Evolutionary conservation across 1,140 invertebrate species (phyloP).

Genomic region (Drosophila sechellia): DNA sequence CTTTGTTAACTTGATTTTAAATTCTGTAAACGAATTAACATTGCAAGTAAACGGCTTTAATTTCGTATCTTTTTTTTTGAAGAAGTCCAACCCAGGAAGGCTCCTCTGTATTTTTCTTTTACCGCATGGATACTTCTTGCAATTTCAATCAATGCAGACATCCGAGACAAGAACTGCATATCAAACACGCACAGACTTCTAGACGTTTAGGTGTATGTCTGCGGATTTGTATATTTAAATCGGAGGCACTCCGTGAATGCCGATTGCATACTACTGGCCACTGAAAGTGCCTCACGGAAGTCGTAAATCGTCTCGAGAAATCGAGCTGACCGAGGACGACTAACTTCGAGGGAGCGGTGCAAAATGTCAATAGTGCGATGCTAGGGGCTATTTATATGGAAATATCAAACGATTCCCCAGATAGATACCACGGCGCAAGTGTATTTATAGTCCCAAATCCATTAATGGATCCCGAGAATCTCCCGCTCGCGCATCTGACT

Average conservation of each 20-base stretch:
- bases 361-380: constrained; percentile 67
- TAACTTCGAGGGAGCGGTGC: constrained; percentile 18
- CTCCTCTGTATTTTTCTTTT: constrained; percentile 14
- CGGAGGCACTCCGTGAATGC: constrained; percentile 66
- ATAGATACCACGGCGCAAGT: constrained; percentile 16
- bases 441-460: constrained; percentile 52
- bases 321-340: constrained; percentile 45
- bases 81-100: not conserved
- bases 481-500: constrained; percentile 10
- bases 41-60: no score
- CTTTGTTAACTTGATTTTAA: no score
- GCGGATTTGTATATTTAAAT: constrained; percentile 67
- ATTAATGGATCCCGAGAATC: constrained; percentile 34
- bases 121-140: constrained; percentile 26
- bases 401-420: constrained; percentile 52
- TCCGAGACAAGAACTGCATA: constrained; percentile 66
- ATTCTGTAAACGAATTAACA: no score
- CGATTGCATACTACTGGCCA: constrained; percentile 64
- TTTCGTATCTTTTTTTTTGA: not conserved
- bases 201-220: constrained; percentile 11
- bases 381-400: constrained; percentile 51
- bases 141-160: constrained; percentile 63
- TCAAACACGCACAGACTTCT: constrained; percentile 49
- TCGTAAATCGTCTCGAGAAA: constrained; percentile 74
- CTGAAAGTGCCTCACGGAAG: constrained; percentile 74